Base-by-base conservation (phyloP, 2,797 vertebrate species). In the Eremophila alpestris region DNA sequence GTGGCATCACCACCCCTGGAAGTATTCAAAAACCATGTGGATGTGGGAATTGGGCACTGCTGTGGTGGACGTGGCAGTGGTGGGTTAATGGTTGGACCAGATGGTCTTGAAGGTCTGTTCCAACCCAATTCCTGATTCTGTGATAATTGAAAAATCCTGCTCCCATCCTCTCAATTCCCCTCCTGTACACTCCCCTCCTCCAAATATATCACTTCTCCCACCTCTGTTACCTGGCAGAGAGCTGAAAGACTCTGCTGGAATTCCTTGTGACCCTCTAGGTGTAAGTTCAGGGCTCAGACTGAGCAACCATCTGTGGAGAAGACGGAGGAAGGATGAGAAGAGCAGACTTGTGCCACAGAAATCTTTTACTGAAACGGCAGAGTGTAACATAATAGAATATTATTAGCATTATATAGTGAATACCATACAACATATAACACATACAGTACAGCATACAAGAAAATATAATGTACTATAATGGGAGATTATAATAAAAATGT, bases 21-120 rank as follows among this genome's bases (percentile, higher is more conserved):
- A 43, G 2, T 14, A 3, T 12, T 41, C 0, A 38, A 48, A 68
- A 58, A 34, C 3, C 0, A 0, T 0, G 0, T 63, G 46, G 38
- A 29, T 36, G 30, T 16, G 43, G 38, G 10, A 9, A 9, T 4
- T 45, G 32, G 14, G 15, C 11, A 18, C 8, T 0, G 3, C 62
- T 51, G 14, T 40, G 20, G 30, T 55, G 48, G 30, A 8, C 17
- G 9, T 67, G 60, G 40, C 40, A 40, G 34, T 27, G 46, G 12
- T 27, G 40, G 40, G 17, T 34, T 74, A 22, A 41, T 13, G 34
- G 15, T 10, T 60, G 40, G 34, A 19, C 17, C 51, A 16, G 7
- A 22, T 26, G 62, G 11, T 23, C 26, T 17, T 36, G 9, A 34
- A 36, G 11, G 12, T 6, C n/a, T 58, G 29, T 38, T 63, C 13